phyloP scores from a whole-genome alignment of 92 coral and sea anemone species.

The Porites cylindrica region DNA sequence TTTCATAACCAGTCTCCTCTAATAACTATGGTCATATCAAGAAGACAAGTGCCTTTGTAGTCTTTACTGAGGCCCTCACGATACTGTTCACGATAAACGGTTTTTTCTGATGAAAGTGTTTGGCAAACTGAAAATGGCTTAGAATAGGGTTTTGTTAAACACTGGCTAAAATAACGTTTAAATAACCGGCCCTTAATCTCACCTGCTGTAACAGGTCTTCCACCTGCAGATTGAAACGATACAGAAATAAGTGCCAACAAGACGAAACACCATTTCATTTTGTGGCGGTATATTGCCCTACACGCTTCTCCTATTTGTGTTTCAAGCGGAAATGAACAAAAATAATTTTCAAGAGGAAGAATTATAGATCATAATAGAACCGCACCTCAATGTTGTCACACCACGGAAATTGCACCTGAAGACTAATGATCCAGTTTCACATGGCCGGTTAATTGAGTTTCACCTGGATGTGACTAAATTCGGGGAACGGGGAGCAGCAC shows the following conservation, averaged over 20 bases:
- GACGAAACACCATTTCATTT: slow-evolving; percentile 20
- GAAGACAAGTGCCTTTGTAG: no score
- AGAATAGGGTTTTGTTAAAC: no score
- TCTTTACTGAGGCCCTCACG: no score
- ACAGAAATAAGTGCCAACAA: slow-evolving; percentile 3
- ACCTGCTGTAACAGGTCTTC: slow-evolving; percentile 67
- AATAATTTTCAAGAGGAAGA: neutral
- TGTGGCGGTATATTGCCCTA: neutral
- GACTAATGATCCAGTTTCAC: slow-evolving; percentile 4
- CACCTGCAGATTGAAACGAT: slow-evolving; percentile 61
- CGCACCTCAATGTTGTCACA: slow-evolving; percentile 36
- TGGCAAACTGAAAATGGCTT: no score
- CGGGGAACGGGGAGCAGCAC: no score
- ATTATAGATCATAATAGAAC: neutral
- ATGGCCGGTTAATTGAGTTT: neutral
- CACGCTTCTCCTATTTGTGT: neutral
- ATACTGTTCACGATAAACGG: no score
- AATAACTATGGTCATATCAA: no score
- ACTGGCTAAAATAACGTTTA: no score
- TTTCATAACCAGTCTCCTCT: no score
- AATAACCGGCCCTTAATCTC: neutral
- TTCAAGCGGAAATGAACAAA: neutral
- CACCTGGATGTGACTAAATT: neutral
- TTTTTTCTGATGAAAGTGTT: no score
- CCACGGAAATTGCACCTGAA: neutral